Percentiles rank a stretch among this genome's conserved stretches.
Evolutionary conservation across 2,797 vertebrate species (phyloP).

Genomic region (Sebastes dallii): DNA sequence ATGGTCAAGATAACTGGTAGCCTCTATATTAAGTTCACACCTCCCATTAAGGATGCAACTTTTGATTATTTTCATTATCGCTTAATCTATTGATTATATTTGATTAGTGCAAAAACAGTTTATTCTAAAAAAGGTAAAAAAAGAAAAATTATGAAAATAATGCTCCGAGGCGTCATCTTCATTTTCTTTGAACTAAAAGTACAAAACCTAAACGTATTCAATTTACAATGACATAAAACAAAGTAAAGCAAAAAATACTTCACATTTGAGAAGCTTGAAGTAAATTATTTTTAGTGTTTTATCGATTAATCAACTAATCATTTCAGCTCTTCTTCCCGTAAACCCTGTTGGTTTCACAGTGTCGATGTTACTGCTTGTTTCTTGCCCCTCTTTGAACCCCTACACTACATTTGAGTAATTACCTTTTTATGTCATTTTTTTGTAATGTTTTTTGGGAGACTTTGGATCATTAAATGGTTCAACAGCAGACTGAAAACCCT

Average conservation of each 20-base stretch:
- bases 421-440: background rate
- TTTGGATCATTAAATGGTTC: background rate
- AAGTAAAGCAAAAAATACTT: background rate
- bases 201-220: background rate
- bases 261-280: background rate
- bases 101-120: background rate
- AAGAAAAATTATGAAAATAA: background rate
- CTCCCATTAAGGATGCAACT: background rate
- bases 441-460: background rate
- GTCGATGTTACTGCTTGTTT: background rate
- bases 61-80: background rate
- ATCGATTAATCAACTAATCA: background rate
- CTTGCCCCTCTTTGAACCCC: no score
- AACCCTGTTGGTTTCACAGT: background rate
- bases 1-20: background rate
- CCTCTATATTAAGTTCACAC: background rate
- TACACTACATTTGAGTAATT: background rate
- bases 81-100: background rate
- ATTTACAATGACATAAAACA: background rate
- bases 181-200: background rate
- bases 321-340: background rate
- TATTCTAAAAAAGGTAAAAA: background rate
- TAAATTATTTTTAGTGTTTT: background rate
- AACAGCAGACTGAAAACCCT: background rate
- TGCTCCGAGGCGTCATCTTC: background rate